Percentiles rank a stretch among this genome's conserved stretches.
phyloP scores from a whole-genome alignment of 2,113 vertebrate species.

The Furnarius figulus region DNA sequence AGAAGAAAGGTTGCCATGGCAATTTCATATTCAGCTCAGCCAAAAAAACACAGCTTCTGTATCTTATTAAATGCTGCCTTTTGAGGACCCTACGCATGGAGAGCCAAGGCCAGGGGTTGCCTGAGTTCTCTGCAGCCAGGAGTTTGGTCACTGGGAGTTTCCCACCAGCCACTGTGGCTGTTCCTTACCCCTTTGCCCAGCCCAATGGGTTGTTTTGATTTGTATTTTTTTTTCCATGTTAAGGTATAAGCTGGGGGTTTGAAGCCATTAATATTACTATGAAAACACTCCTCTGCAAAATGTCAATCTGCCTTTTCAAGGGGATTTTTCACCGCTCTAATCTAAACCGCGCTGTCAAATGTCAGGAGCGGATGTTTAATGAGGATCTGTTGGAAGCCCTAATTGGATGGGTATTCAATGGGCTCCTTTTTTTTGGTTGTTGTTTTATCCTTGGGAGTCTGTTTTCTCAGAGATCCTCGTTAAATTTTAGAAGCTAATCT shows the following conservation, averaged over 20 bases:
- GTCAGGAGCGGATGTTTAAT: conserved; percentile 51
- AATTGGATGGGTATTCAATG: conserved; percentile 65
- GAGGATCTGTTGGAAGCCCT: conserved; percentile 58
- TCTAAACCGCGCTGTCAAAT: conserved; percentile 52
- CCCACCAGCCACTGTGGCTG: neutral
- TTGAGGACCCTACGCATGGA: conserved; percentile 30
- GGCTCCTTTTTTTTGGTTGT: neutral
- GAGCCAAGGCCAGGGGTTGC: neutral
- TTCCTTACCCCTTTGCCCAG: neutral
- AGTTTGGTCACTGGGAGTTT: neutral
- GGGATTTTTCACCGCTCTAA: conserved; percentile 41
- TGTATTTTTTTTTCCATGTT: neutral
- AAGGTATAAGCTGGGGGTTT: neutral
- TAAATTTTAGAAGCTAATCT: conserved; percentile 59
- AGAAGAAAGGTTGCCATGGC: conserved; percentile 80
- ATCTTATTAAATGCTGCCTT: conserved; percentile 74
- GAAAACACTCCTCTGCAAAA: conserved; percentile 46
- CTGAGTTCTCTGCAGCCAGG: fast-evolving
- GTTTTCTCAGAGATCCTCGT: conserved; percentile 48
- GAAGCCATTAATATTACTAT: neutral
- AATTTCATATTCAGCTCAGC: conserved; percentile 59
- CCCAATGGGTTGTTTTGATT: neutral
- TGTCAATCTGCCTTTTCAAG: conserved; percentile 64
- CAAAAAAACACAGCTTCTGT: conserved; percentile 58
- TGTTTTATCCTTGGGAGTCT: conserved; percentile 21